Conservation (phyloP, 1,140 invertebrate genomes). For the Cyclargus thomasi region DNA sequence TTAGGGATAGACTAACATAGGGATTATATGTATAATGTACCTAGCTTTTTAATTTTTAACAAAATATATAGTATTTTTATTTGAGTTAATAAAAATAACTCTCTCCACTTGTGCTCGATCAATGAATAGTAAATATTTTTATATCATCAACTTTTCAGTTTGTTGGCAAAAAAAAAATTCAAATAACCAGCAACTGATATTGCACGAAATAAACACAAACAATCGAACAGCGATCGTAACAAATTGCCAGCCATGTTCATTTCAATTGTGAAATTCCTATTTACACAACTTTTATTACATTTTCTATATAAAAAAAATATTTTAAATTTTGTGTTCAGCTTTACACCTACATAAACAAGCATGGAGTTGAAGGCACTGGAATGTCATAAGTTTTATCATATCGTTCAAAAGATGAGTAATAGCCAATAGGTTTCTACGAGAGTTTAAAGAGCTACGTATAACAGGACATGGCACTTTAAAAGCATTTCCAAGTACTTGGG, state of each 20-base stretch:
- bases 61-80: too few species aligned
- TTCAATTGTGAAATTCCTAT: background rate
- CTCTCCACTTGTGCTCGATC: background rate
- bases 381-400: too few species aligned
- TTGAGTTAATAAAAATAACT: too few species aligned
- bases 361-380: too few species aligned
- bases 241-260: background rate
- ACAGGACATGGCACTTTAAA: background rate
- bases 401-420: background rate
- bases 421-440: background rate
- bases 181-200: background rate
- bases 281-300: conserved; percentile 6
- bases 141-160: background rate
- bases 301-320: background rate
- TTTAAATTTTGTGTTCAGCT: background rate
- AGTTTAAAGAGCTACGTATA: background rate
- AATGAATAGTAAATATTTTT: background rate
- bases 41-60: too few species aligned
- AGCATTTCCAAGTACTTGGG: background rate
- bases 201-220: conserved; percentile 15
- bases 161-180: background rate
- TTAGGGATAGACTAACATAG: too few species aligned
- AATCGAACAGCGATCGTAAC: conserved; percentile 10
- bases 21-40: too few species aligned
- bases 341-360: background rate